These are phyloP conservation scores for cattle (Bos taurus) DNA, from an alignment of 2,113 vertebrate species.

Conservation along the genomic window DNA sequence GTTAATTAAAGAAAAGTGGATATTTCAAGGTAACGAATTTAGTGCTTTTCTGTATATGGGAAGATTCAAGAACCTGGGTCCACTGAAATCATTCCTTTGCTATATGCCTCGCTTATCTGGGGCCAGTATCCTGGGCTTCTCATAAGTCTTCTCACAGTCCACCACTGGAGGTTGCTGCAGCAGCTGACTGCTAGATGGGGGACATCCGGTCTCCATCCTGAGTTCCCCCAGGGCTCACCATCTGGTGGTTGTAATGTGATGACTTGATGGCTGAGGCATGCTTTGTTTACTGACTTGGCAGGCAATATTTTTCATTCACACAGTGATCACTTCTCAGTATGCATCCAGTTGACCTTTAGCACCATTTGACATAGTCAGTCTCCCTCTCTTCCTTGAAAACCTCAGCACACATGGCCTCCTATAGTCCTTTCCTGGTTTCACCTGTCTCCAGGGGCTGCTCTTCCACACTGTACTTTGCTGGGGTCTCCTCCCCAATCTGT, in stretches of 20 bases:
- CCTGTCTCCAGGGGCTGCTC: fast-evolving
- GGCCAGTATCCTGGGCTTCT: not conserved
- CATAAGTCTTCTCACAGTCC: not conserved
- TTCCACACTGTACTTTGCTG: not conserved
- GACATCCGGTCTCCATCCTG: not conserved
- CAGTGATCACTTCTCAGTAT: not conserved
- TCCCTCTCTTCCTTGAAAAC: not conserved
- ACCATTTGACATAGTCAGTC: not conserved
- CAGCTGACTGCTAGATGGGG: not conserved
- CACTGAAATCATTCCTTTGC: not conserved
- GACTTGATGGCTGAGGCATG: not conserved
- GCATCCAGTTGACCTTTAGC: fast-evolving
- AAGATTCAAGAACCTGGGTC: not conserved
- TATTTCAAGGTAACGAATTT: not conserved
- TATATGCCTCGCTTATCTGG: not conserved
- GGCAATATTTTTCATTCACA: not conserved
- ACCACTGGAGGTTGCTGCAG: too few species aligned
- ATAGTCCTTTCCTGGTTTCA: not conserved
- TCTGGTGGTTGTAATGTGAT: not conserved
- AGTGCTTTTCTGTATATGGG: not conserved
- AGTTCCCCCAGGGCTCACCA: not conserved
- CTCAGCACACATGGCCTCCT: not conserved
- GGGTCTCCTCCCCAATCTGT: not conserved
- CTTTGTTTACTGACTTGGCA: not conserved
- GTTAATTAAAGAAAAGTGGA: not conserved